These are phyloP conservation scores for Luffia ferchaultella DNA, from an alignment of 2,888 invertebrate species.

Conservation along the genomic window DNA sequence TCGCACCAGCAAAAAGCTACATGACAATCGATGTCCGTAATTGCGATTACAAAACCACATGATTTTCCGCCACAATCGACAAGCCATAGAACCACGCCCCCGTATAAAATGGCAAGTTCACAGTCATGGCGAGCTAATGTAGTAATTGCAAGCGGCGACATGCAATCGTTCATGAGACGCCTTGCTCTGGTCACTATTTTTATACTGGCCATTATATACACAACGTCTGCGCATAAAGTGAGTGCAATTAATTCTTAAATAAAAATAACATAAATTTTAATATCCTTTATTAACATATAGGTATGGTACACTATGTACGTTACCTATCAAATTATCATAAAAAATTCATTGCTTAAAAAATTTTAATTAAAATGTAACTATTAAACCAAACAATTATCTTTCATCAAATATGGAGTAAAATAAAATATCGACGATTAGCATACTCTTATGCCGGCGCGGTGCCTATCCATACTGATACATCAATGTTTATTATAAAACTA, in stretches of 20 bases:
- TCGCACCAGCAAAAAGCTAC: neutral
- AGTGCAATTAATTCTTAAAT: neutral
- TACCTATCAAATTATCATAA: too few relatives aligned
- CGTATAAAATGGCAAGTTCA: conserved; percentile 58
- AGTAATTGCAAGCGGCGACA: conserved; percentile 29
- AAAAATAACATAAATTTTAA: neutral
- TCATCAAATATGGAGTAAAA: too few relatives aligned
- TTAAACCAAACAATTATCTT: too few relatives aligned
- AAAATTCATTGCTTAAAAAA: too few relatives aligned
- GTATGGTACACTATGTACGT: too few relatives aligned
- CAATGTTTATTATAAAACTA: too few relatives aligned
- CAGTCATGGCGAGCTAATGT: conserved; percentile 45
- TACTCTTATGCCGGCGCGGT: too few relatives aligned
- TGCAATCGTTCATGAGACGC: conserved; percentile 30
- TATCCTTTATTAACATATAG: too few relatives aligned
- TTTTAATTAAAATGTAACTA: too few relatives aligned
- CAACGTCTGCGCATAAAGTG: neutral
- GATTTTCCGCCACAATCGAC: conserved; percentile 20
- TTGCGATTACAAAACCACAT: conserved; percentile 35
- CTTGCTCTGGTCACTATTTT: conserved; percentile 25
- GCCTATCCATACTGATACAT: too few relatives aligned
- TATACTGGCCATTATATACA: conserved; percentile 5
- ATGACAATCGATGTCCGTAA: conserved; percentile 1
- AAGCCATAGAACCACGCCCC: conserved; percentile 41
- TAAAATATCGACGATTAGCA: too few relatives aligned